Evolutionary conservation across 37 sponge, comb jelly and placozoan species (phyloP).

Genomic region (Oopsacas minuta): DNA sequence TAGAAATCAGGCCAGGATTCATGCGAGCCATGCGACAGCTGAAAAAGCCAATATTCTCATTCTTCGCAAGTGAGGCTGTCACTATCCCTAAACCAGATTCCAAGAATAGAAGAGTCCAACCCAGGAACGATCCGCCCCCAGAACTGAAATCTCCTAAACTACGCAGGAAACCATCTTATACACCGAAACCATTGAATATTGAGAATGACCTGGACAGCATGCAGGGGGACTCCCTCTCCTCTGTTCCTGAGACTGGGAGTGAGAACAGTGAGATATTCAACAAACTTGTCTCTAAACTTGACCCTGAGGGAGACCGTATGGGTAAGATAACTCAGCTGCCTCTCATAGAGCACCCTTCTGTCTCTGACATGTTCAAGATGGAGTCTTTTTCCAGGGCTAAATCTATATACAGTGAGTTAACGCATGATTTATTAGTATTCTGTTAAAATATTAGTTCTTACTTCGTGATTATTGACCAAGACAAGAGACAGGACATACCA

Average conservation of each 20-base stretch:
- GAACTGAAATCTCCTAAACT: not conserved
- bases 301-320: slow-evolving; percentile 12
- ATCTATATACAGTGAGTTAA: not conserved
- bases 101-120: not conserved
- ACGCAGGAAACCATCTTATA: not conserved
- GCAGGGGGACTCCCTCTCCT: slow-evolving; percentile 12
- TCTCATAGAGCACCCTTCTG: slow-evolving; percentile 6
- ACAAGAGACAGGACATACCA: not conserved
- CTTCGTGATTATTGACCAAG: not conserved
- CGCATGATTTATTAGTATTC: not conserved
- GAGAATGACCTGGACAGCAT: slow-evolving; percentile 6
- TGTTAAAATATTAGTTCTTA: not conserved
- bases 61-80: not conserved
- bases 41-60: not conserved
- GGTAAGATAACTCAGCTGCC: slow-evolving; percentile 1
- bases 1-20: not conserved
- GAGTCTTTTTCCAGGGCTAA: not conserved
- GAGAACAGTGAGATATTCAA: slow-evolving; percentile 17
- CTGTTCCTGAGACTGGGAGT: slow-evolving; percentile 3
- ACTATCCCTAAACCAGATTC: not conserved
- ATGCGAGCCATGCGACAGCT: slow-evolving; percentile 16
- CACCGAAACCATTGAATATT: not conserved
- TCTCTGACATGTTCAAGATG: not conserved
- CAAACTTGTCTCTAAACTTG: slow-evolving; percentile 1
- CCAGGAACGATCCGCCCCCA: not conserved